A percentile compares a stretch with the other conserved stretches of the same genome.
Evolutionary conservation across 2,797 vertebrate species (phyloP).

Genomic region (Helarctos malayanus): DNA sequence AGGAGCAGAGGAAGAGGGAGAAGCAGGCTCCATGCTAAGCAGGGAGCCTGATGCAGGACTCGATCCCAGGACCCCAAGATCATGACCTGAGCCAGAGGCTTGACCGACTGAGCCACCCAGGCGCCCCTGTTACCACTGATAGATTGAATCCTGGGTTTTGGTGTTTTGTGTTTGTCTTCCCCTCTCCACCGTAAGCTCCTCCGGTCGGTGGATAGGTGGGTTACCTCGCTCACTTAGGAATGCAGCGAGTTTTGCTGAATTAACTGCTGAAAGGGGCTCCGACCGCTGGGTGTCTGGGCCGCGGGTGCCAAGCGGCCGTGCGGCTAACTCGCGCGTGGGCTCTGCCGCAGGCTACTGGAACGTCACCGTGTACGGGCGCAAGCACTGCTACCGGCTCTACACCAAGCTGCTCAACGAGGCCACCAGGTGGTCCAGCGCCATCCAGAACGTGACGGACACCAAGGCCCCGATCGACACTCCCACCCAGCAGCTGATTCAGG

Average conservation of each 20-base stretch:
- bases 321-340: background rate
- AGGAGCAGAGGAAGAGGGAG: background rate
- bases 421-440: slow-evolving; percentile 94
- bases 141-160: background rate
- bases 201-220: too few relatives aligned
- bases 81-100: background rate
- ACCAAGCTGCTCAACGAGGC: slow-evolving; percentile 97
- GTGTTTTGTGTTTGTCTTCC: background rate
- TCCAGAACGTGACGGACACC: slow-evolving; percentile 97
- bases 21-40: background rate
- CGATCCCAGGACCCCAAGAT: background rate
- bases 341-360: slow-evolving; percentile 95
- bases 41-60: background rate
- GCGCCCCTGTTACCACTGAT: background rate
- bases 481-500: slow-evolving; percentile 97
- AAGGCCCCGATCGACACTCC: slow-evolving; percentile 98
- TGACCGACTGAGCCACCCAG: background rate
- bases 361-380: slow-evolving; percentile 95
- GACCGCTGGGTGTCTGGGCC: too few relatives aligned
- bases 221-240: background rate
- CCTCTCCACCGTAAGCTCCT: background rate
- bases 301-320: too few relatives aligned
- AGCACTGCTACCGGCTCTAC: slow-evolving; percentile 97
- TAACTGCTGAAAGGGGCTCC: too few relatives aligned
- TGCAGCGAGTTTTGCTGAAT: too few relatives aligned